Evolutionary conservation across 2,113 vertebrate genomes (phyloP).

Genomic region (Phyllostomus hastatus): DNA sequence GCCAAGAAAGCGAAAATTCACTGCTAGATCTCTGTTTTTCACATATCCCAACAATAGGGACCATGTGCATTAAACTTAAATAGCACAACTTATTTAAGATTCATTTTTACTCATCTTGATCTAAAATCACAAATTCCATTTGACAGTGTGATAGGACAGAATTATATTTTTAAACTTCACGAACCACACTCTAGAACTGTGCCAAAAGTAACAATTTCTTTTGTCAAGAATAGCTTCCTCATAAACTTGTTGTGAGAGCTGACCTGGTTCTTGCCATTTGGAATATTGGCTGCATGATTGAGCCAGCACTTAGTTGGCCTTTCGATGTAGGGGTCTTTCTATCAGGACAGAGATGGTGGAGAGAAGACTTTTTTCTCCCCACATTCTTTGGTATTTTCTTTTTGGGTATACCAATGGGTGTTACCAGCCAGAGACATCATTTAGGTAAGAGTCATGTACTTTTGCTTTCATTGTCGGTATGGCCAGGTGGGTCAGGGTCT

Average conservation of each 20-base stretch:
- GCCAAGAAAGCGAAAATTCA: neutral
- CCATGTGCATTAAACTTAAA: constrained; percentile 28
- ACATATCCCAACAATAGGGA: neutral
- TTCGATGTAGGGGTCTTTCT: neutral
- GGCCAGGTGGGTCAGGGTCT: neutral
- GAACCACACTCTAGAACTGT: constrained; percentile 43
- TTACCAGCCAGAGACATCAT: neutral
- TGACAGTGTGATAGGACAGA: constrained; percentile 51
- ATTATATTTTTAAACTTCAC: constrained; percentile 63
- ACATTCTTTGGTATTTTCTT: rapidly evolving
- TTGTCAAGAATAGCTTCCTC: neutral
- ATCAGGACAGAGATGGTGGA: neutral
- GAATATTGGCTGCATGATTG: neutral
- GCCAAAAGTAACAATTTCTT: constrained; percentile 29
- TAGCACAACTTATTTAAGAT: constrained; percentile 28
- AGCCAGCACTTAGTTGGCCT: neutral
- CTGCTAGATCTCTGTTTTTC: neutral
- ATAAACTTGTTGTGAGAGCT: neutral
- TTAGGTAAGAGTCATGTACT: neutral
- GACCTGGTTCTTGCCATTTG: neutral
- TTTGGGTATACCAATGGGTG: too few species aligned
- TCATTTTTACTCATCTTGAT: constrained; percentile 15
- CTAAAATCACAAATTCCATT: constrained; percentile 26
- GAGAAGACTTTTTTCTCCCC: too few species aligned
- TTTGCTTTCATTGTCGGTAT: neutral